Base-by-base conservation (phyloP, 2,797 vertebrate genomes). In the Hyperoplus immaculatus region DNA sequence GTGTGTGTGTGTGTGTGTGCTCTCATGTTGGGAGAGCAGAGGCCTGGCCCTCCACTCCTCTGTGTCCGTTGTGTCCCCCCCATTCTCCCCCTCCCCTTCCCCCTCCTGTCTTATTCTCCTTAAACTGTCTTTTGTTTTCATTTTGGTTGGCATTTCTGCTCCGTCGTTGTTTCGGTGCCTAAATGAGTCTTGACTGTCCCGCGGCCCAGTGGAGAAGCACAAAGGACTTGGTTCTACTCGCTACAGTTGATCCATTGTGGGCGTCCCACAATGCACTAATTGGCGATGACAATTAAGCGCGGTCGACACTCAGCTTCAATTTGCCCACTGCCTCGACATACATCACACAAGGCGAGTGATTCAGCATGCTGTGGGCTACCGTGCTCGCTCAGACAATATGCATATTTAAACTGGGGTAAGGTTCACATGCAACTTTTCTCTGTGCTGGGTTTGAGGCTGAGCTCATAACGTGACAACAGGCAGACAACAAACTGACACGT, bases 161-260 rank as follows among this genome's bases (percentile, higher is more conserved):
- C 95, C 86, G 73, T 95, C 95, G 89, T 96, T 95, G 95, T 96
- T 94, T 91, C 91, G 94, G 90, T 89, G 89, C 93, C 95, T 96
- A 97, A 98, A 98, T 97, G 96, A 96, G 96, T 97, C 97, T 95
- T 98, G 97, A 97, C 97, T 96, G 96, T 95, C 94, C 96, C 92
- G 96, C 94, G 95, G 97, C 95, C 96, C 95, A 96, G 92, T 98
- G 97, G 96, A 97, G 96, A 96, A 93, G 94, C 95, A 98, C 96
- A 98, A 98, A 98, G 94, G 94, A 49, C 81, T 92, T 91, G 89
- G 84, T 96, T 96, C 94, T 95, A 93, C 95, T 93, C 95, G 96
- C 96, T 97, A 96, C 96, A 95, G 95, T 95, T 95, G 94, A 94
- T 94, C 96, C 96, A 97, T 99, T 99, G 97, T 98, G 94, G 91